phyloP scores from a whole-genome alignment of 2,797 vertebrate species.

The Todus mexicanus region DNA sequence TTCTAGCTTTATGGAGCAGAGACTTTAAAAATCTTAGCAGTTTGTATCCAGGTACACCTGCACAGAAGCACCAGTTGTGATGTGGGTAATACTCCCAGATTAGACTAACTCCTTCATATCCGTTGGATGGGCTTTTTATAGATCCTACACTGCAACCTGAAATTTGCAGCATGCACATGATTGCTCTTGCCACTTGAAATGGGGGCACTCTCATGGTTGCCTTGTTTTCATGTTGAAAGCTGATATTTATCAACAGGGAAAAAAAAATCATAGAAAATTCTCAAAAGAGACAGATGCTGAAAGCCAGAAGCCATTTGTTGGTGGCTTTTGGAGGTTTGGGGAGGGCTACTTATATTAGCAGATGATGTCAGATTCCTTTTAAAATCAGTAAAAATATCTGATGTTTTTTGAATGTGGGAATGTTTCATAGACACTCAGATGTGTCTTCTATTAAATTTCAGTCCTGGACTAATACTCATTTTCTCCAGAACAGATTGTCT shows the following conservation, averaged over 20 bases:
- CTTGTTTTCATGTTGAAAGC: neutral
- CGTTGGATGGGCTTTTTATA: neutral
- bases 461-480: neutral
- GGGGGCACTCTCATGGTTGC: neutral
- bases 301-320: neutral
- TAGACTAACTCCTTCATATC: neutral
- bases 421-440: neutral
- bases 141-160: neutral
- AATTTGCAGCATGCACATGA: neutral
- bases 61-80: neutral
- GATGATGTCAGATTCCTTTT: neutral
- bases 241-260: neutral
- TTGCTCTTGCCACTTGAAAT: neutral
- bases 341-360: neutral
- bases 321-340: neutral
- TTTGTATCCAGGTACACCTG: neutral
- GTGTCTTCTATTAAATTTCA: neutral
- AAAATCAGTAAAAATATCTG: neutral
- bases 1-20: neutral
- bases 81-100: neutral
- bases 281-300: neutral
- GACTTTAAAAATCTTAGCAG: neutral
- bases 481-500: conserved; percentile 42
- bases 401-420: neutral
- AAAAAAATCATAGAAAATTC: neutral